phyloP scores from a whole-genome alignment of 2,797 vertebrate genomes.

The Hydrolagus colliei region DNA sequence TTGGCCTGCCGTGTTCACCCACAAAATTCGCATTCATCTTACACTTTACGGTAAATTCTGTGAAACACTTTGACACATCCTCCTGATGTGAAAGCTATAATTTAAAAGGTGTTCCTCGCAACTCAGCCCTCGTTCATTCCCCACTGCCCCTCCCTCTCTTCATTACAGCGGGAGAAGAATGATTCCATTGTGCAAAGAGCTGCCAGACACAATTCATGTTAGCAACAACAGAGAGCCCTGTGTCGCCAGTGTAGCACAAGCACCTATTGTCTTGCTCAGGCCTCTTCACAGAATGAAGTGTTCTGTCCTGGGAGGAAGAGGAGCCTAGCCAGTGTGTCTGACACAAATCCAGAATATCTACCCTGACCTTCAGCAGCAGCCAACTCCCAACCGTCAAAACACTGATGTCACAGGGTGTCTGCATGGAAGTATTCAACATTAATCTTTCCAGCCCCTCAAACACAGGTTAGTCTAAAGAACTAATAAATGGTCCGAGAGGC shows the following conservation, averaged over 20 bases:
- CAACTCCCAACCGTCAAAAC: background rate
- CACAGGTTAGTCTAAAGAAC: no score
- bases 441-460: no score
- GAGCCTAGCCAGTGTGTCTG: background rate
- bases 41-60: no score
- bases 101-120: no score
- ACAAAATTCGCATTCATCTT: no score
- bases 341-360: background rate
- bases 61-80: no score
- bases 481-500: no score
- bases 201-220: background rate
- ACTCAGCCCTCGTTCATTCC: background rate
- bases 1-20: no score
- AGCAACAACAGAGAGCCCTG: background rate
- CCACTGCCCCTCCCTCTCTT: background rate
- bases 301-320: background rate
- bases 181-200: background rate
- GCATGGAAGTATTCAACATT: no score
- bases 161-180: background rate
- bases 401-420: background rate
- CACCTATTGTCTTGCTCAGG: background rate
- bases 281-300: background rate
- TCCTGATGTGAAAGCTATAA: no score
- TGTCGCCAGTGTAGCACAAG: conserved; percentile 5
- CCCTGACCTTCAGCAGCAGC: background rate